phyloP scores from a whole-genome alignment of 2,797 vertebrate genomes.

The Gambelia wislizenii region DNA sequence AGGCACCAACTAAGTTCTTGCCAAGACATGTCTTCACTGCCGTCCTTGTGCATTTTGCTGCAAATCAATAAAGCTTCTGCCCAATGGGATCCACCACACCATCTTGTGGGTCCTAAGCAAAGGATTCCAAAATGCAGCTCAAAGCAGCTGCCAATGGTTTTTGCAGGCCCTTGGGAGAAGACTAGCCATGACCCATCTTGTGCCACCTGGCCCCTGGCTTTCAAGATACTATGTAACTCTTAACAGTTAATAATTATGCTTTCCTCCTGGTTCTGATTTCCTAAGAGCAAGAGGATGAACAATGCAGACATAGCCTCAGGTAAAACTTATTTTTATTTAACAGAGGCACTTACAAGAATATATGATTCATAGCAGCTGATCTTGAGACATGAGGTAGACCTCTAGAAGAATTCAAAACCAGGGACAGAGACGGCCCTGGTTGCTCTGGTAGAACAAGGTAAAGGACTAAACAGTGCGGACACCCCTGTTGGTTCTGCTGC shows the following conservation, averaged over 20 bases:
- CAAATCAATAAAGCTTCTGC: background rate
- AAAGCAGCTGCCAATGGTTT: background rate
- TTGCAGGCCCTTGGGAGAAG: too few relatives aligned
- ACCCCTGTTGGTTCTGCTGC: background rate
- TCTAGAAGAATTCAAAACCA: background rate
- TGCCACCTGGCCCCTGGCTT: background rate
- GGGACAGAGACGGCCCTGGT: background rate
- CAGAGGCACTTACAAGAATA: background rate
- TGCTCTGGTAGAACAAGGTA: background rate
- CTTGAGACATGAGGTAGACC: background rate
- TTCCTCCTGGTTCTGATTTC: background rate
- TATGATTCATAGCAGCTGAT: background rate
- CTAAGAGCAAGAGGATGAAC: background rate
- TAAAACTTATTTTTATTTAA: background rate
- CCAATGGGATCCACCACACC: background rate
- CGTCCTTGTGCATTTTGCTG: background rate
- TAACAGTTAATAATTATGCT: background rate
- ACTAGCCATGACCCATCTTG: background rate
- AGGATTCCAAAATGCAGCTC: background rate
- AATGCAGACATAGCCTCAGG: background rate
- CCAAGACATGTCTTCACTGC: background rate
- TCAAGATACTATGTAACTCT: background rate
- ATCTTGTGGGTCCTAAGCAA: background rate
- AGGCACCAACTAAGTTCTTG: background rate
- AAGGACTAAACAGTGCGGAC: background rate